Conservation (phyloP, 2,888 invertebrate genomes). For the Xanthorhoe spadicearia region DNA sequence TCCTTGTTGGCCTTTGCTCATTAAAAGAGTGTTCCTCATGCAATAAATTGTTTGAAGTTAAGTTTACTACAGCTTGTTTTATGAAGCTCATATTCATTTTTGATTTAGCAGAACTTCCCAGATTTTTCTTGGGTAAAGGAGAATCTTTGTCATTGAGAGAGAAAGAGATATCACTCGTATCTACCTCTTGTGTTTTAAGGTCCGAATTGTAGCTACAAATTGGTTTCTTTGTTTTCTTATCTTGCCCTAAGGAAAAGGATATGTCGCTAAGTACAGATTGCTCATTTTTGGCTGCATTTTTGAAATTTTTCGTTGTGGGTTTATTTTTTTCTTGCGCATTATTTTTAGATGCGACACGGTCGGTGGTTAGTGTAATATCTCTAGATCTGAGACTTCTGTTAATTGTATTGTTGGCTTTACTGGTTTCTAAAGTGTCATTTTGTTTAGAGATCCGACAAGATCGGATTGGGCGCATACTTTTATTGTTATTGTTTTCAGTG, state of each 20-base stretch:
- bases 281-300: constrained; percentile 12
- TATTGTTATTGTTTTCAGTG: constrained; percentile 36
- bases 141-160: constrained; percentile 37
- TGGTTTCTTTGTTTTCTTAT: constrained; percentile 19
- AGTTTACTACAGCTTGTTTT: neutral
- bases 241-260: constrained; percentile 21
- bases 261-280: constrained; percentile 22
- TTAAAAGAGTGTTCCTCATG: constrained; percentile 1
- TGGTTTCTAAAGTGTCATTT: constrained; percentile 31
- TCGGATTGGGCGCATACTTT: constrained; percentile 43
- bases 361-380: constrained; percentile 5
- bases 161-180: constrained; percentile 48
- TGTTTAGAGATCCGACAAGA: constrained; percentile 44
- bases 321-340: constrained; percentile 3
- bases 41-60: constrained; percentile 2
- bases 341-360: neutral
- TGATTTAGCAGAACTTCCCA: constrained; percentile 8
- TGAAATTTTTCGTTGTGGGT: constrained; percentile 3
- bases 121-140: constrained; percentile 24
- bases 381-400: constrained; percentile 31
- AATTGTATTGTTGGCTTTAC: constrained; percentile 31
- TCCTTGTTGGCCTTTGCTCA: constrained; percentile 17
- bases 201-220: constrained; percentile 8
- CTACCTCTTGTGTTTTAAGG: constrained; percentile 17
- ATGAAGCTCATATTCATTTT: constrained; percentile 1